These are phyloP conservation scores for Tiliacea citrago DNA, from an alignment of 2,888 invertebrate species.

Conservation along the genomic window DNA sequence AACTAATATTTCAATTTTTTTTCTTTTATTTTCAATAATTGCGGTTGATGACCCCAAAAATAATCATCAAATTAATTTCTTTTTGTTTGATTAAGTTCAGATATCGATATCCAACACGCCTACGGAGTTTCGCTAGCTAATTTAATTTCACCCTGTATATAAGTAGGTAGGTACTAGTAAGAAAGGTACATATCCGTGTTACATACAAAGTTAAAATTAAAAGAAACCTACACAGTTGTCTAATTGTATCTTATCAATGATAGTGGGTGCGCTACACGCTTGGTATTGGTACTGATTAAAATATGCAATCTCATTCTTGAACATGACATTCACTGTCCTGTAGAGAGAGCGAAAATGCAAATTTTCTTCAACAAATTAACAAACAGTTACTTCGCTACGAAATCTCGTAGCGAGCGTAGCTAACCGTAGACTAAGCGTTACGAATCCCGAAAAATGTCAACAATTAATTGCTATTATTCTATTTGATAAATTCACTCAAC, in stretches of 20 bases:
- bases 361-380: slow-evolving; percentile 19
- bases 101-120: no score
- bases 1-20: no score
- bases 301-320: slow-evolving; percentile 17
- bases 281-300: not conserved
- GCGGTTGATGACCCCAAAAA: no score
- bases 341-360: slow-evolving; percentile 1
- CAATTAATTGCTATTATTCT: slow-evolving; percentile 32
- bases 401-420: slow-evolving; percentile 51
- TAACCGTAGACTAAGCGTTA: slow-evolving; percentile 25
- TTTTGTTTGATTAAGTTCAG: no score
- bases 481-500: slow-evolving; percentile 21
- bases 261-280: not conserved
- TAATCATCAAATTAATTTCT: no score
- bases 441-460: slow-evolving; percentile 26
- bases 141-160: no score
- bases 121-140: no score
- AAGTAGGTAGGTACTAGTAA: slow-evolving; percentile 3
- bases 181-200: slow-evolving; percentile 9
- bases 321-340: not conserved
- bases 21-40: no score
- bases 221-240: slow-evolving; percentile 11
- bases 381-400: slow-evolving; percentile 37
- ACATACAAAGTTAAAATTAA: slow-evolving; percentile 19
- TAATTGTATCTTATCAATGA: slow-evolving; percentile 18